phyloP scores from a whole-genome alignment of 2,797 vertebrate species.

The Sebastes steindachneri region DNA sequence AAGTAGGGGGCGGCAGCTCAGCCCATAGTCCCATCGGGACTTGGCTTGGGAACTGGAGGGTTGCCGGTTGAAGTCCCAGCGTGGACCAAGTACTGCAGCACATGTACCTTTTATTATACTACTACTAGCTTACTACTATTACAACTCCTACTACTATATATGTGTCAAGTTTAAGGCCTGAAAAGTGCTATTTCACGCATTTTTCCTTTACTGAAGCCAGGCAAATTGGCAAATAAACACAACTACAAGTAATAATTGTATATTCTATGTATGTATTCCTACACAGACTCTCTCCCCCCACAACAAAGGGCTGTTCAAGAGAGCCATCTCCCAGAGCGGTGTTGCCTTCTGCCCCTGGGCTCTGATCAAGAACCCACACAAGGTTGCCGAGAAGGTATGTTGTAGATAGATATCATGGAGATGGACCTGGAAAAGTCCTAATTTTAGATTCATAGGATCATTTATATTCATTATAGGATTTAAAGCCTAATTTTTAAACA shows the following conservation, averaged over 20 bases:
- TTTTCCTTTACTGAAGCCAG: background rate
- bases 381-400: constrained; percentile 80
- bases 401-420: background rate
- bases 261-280: background rate
- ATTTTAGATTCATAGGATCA: background rate
- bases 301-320: constrained; percentile 88
- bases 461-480: background rate
- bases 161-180: background rate
- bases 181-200: background rate
- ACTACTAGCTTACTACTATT: too few relatives aligned
- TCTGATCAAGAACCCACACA: constrained; percentile 83
- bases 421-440: background rate
- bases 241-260: background rate
- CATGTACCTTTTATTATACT: background rate
- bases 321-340: constrained; percentile 92
- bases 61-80: too few relatives aligned
- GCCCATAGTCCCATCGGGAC: too few relatives aligned
- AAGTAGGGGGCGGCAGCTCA: too few relatives aligned
- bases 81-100: background rate
- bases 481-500: background rate
- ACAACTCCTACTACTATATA: background rate
- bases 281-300: constrained; percentile 86
- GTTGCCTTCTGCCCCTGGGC: constrained; percentile 86
- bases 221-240: background rate
- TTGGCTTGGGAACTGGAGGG: too few relatives aligned